Evolutionary conservation across 2,797 vertebrate species (phyloP), one percentile per base, ranked within the genome.

Genomic region (Melanotaenia trifasciata): DNA sequence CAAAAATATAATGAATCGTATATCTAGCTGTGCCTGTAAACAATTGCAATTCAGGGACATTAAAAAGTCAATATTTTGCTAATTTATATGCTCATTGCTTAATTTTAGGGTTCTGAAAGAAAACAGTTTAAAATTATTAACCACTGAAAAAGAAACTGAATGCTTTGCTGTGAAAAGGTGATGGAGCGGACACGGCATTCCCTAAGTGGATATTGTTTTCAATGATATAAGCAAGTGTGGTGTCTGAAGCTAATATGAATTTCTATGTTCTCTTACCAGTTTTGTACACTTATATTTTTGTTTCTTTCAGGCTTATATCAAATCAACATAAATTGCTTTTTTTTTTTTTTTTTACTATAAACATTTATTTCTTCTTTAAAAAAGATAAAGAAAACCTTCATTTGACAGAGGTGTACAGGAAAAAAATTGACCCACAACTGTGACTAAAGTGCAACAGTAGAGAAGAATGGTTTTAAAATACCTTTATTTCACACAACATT

Each of bases 401-500:
- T 61, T 0, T 6, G 53, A 54, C 43, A 69, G 40, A 58, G 33
- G 36, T 53, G 33, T 63, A 58, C 24, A 78, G 24, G 36, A 78
- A 33, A 59, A 11, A 53, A 14, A 14, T 26, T 4, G 50, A 83
- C 22, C 57, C 53, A 62, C 53, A 64, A 36, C 59, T 83, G 61
- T 72, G 60, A 83, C 76, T 76, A 26, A 74, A 81, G 70, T 74
- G 74, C 75, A 80, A 82, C 51, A 80, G 64, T 1, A 68, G 36
- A 78, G 45, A 35, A 70, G n/a, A 40, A 30, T 59, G 61, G 70
- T 87, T 85, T 56, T 66, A 54, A 74, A 16, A 84, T 74, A 40
- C 67, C 81, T 91, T 90, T 90, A 90, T 89, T 85, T 79, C 22
- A 69, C 33, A 47, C 61, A 67, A 83, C 20, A 59, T 70, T 68